These are phyloP conservation scores for Stercorarius parasiticus DNA, from an alignment of 2,113 vertebrate genomes.

Conservation along the genomic window DNA sequence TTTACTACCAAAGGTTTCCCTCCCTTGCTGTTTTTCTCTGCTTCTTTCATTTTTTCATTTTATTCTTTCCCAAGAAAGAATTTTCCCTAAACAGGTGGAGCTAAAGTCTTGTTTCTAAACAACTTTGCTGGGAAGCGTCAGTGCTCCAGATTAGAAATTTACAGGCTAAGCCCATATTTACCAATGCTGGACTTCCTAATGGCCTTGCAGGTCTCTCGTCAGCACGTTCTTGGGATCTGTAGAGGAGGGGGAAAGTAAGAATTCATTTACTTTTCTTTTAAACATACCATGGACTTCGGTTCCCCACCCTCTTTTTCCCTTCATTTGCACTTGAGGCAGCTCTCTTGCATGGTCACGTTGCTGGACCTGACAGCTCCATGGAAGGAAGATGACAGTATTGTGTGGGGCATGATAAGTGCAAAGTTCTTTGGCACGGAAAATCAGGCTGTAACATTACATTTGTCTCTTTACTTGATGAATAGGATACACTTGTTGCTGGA, in stretches of 20 bases:
- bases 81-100: not conserved
- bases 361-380: not conserved
- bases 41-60: not conserved
- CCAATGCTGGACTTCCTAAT: not conserved
- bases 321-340: not conserved
- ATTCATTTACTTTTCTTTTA: not conserved
- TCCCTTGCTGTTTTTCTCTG: not conserved
- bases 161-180: not conserved
- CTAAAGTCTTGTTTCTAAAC: not conserved
- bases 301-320: not conserved
- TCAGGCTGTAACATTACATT: not conserved
- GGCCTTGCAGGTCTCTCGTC: not conserved
- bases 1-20: not conserved
- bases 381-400: not conserved
- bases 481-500: not conserved
- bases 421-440: not conserved
- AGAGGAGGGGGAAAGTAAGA: not conserved
- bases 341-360: slow-evolving; percentile 10
- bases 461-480: not conserved
- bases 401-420: not conserved
- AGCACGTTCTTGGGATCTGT: not conserved
- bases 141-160: not conserved
- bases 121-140: not conserved
- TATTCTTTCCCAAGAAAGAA: not conserved
- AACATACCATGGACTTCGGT: not conserved